phyloP scores from a whole-genome alignment of 1,140 invertebrate species.

The Drosophila funebris region DNA sequence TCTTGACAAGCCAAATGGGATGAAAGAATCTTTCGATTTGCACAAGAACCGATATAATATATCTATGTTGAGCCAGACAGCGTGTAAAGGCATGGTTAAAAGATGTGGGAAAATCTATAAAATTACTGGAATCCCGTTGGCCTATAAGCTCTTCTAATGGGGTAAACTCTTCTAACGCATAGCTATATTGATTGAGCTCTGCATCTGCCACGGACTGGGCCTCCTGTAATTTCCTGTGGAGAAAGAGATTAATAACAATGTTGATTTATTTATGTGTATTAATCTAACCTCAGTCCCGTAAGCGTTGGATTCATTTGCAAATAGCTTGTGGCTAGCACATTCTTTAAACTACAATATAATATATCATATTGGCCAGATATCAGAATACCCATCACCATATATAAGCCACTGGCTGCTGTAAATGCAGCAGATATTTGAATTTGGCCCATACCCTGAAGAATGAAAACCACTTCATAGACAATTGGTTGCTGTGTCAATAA shows the following conservation, averaged over 20 bases:
- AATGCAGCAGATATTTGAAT: conserved; percentile 73
- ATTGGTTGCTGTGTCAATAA: conserved; percentile 52
- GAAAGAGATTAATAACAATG: too few species aligned
- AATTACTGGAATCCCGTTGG: background rate
- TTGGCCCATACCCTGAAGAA: conserved; percentile 69
- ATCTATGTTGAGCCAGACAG: conserved; percentile 65
- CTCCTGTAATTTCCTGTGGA: conserved; percentile 35
- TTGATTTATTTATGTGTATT: too few species aligned
- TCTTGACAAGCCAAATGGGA: conserved; percentile 76
- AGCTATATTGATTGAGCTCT: conserved; percentile 63
- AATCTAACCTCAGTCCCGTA: conserved; percentile 42
- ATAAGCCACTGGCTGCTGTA: conserved; percentile 63
- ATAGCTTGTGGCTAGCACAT: conserved; percentile 69
- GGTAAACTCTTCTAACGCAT: conserved; percentile 42
- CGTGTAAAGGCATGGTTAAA: conserved; percentile 43
- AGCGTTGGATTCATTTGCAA: conserved; percentile 45
- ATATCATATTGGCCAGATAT: conserved; percentile 79
- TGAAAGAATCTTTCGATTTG: conserved; percentile 73
- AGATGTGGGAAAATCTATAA: conserved; percentile 23
- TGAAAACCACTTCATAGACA: conserved; percentile 65
- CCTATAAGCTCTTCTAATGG: conserved; percentile 36
- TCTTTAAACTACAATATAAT: conserved; percentile 71
- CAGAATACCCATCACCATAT: conserved; percentile 66
- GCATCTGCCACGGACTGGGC: conserved; percentile 50
- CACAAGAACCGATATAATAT: conserved; percentile 48